Base-by-base conservation (phyloP, 2,888 invertebrate species). In the Lasioglossum lativentre region DNA sequence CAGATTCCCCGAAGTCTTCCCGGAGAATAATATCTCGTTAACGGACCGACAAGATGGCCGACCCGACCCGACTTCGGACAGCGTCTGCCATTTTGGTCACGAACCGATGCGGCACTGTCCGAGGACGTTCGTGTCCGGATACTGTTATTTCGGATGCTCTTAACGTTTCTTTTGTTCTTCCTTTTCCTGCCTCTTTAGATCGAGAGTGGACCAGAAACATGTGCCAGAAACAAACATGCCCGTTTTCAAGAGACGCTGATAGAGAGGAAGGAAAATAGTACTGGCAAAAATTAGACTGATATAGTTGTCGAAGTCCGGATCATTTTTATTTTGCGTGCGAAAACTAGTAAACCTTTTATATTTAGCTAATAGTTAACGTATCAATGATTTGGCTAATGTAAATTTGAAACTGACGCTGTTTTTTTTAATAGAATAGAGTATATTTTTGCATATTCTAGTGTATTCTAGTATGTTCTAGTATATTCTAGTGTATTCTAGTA, bases 1-100 rank as follows among this genome's bases (percentile, higher is more conserved):
- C n/a, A 42, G 72, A 75, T 75, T 73, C 59, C 16, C 79, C 71
- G 76, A 68, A 56, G 40, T 38, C 70, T 70, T 66, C 66, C 66
- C 70, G 70, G 70, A 12, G 40, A 70, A 40, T 38, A 40, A 70
- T 40, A 38, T 70, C 66, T 66, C 34, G 66, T 66, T 66, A 66
- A 66, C 66, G 19, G 66, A 12, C 34, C 66, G 66, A 66, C 66
- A 66, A 66, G 66, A 66, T 66, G 66, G 66, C 66, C 6, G 66
- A 23, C 34, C 19, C 30, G 59, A 14, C 34, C 34, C 34, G 34
- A 34, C 27, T n/a, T 27, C 59, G 59, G 4, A n/a, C 27, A 66
- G 10, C 66, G 30, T 34, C 34, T 30, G 34, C 66, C 66, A 34
- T 66, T 66, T 66, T 34, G 34, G 66, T 66, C 66, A 63, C 63